These are phyloP conservation scores for Orestias chungarensis DNA, from an alignment of 2,797 vertebrate species.

Conservation along the genomic window DNA sequence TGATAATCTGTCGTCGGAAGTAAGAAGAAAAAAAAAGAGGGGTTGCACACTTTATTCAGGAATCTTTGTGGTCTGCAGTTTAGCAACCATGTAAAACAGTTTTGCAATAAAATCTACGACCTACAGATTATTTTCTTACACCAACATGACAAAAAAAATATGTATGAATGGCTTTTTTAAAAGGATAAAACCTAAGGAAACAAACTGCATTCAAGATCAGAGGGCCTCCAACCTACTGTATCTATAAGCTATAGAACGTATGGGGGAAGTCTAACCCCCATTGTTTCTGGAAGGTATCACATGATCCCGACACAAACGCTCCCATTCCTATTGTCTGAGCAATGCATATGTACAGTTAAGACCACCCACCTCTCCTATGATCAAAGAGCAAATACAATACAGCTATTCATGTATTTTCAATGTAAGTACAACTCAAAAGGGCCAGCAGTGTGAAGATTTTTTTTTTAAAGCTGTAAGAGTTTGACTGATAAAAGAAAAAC, in stretches of 20 bases:
- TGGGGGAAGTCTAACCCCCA: conserved; percentile 39
- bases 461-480: conserved; percentile 36
- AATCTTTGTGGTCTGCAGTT: too few relatives aligned
- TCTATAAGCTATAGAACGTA: conserved; percentile 24
- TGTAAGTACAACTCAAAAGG: conserved; percentile 56
- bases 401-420: conserved; percentile 65
- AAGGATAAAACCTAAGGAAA: conserved; percentile 7
- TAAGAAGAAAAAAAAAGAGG: not conserved
- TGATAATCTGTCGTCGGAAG: conserved; percentile 47
- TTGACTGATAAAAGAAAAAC: conserved; percentile 13
- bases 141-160: conserved; percentile 1
- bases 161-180: conserved; percentile 8
- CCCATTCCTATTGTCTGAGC: conserved; percentile 54
- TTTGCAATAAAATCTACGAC: too few relatives aligned
- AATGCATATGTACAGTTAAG: conserved; percentile 68
- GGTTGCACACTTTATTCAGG: too few relatives aligned
- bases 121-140: not conserved
- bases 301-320: conserved; percentile 29
- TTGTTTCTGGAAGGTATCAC: conserved; percentile 41
- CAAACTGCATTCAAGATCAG: conserved; percentile 26
- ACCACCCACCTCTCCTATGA: conserved; percentile 73
- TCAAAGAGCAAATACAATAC: conserved; percentile 69
- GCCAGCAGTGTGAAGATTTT: conserved; percentile 41
- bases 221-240: conserved; percentile 24
- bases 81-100: too few relatives aligned